A percentile compares a stretch with the other conserved stretches of the same genome.
Conservation (phyloP, 2,888 invertebrate genomes). For the Boloria euphrosyne region DNA sequence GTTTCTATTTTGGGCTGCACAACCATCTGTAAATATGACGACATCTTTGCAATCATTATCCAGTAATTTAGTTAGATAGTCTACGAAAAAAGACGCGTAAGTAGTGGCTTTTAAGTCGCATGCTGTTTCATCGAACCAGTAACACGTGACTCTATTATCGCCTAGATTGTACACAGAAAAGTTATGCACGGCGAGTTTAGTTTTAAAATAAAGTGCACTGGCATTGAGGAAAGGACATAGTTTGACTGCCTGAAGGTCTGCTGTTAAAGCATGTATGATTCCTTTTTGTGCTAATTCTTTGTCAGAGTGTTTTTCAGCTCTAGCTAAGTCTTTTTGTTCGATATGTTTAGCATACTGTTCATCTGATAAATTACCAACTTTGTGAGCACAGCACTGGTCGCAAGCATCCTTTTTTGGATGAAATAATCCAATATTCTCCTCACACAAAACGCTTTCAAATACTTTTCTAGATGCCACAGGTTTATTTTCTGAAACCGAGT, state of each 20-base stretch:
- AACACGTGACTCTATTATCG: too few species aligned
- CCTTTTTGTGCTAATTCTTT: conserved; percentile 43
- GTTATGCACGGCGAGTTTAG: conserved; percentile 48
- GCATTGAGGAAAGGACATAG: conserved; percentile 40
- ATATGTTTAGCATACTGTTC: conserved; percentile 33
- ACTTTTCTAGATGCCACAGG: conserved; percentile 43
- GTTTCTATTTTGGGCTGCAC: conserved; percentile 14
- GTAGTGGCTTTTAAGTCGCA: too few species aligned
- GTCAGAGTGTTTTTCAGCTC: conserved; percentile 41
- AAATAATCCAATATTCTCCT: conserved; percentile 45
- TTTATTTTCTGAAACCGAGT: conserved; percentile 29
- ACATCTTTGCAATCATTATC: conserved; percentile 38
- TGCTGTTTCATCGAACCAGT: too few species aligned
- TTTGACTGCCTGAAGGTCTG: conserved; percentile 45
- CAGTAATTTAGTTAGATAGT: too few species aligned
- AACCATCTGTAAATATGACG: conserved; percentile 42
- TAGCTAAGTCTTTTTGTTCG: conserved; percentile 36
- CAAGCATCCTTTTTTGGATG: conserved; percentile 29
- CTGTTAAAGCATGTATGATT: conserved; percentile 26
- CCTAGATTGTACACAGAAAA: conserved; percentile 46
- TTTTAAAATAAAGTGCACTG: conserved; percentile 50
- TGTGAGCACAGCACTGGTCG: conserved; percentile 41
- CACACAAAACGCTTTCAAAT: conserved; percentile 40
- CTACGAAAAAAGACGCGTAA: too few species aligned
- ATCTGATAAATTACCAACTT: conserved; percentile 38